These are phyloP conservation scores for Rhingia rostrata DNA, from an alignment of 2,888 invertebrate species.

Conservation along the genomic window DNA sequence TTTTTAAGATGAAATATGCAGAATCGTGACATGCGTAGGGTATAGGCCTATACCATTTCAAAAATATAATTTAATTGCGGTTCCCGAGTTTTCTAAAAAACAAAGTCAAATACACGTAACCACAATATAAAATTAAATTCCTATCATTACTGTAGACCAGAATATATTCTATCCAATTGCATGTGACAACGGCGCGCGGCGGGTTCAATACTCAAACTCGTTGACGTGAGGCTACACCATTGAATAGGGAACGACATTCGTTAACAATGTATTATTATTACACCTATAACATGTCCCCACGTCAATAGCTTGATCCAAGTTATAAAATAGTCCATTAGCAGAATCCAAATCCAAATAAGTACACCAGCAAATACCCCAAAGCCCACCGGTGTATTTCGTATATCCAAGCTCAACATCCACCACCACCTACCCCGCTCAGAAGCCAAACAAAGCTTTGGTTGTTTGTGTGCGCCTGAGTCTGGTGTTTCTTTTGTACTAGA, in stretches of 20 bases:
- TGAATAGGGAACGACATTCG: background rate
- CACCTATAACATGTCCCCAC: slow-evolving; percentile 19
- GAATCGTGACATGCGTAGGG: too few species aligned
- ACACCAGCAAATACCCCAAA: slow-evolving; percentile 19
- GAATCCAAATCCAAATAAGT: slow-evolving; percentile 25
- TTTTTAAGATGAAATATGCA: too few species aligned
- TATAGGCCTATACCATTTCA: too few species aligned
- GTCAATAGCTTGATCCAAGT: slow-evolving; percentile 14
- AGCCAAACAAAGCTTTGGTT: slow-evolving; percentile 9
- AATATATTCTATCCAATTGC: too few species aligned
- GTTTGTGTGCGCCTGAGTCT: background rate
- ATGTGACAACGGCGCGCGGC: too few species aligned
- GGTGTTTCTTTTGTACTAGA: slow-evolving; percentile 1
- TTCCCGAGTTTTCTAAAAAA: too few species aligned
- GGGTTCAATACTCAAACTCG: background rate
- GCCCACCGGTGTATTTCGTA: slow-evolving; percentile 6
- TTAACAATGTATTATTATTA: slow-evolving; percentile 13
- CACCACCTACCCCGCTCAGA: background rate
- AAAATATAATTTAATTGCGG: too few species aligned
- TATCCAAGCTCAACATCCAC: background rate
- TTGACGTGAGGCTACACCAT: background rate
- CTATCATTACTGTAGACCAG: too few species aligned
- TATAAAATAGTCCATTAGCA: slow-evolving; percentile 41
- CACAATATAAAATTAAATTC: too few species aligned
- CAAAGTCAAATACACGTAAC: too few species aligned